Percentiles rank a stretch among this genome's conserved stretches.
Evolutionary conservation across 2,888 invertebrate genomes (phyloP).

Genomic region (Aricia artaxerxes): DNA sequence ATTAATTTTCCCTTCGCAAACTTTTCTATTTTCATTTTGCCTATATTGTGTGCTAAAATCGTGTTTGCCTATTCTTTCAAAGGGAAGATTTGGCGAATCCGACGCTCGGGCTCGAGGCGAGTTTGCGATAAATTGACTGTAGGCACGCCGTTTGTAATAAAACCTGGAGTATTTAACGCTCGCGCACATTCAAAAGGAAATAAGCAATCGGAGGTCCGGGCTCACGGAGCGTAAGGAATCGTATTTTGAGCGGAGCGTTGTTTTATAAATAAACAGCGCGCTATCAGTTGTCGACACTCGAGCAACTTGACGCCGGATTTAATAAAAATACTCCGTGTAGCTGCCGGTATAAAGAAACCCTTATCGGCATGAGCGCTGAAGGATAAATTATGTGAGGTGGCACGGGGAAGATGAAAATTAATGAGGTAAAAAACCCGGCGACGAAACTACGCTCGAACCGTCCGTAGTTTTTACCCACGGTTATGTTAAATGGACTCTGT

Average conservation of each 20-base stretch:
- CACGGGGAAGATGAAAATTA: conserved; percentile 77
- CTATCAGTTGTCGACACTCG: conserved; percentile 76
- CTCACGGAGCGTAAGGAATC: conserved; percentile 53
- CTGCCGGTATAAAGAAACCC: conserved; percentile 62
- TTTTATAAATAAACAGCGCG: conserved; percentile 76
- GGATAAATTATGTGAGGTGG: conserved; percentile 75
- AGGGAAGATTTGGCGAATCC: conserved; percentile 29
- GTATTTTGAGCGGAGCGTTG: conserved; percentile 67
- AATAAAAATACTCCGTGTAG: conserved; percentile 65
- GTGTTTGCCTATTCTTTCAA: conserved; percentile 29
- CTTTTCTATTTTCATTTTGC: conserved; percentile 13
- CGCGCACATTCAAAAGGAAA: conserved; percentile 40
- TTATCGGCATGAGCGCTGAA: conserved; percentile 77
- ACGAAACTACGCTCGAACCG: conserved; percentile 43
- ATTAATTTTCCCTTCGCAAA: conserved; percentile 11
- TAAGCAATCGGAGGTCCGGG: conserved; percentile 40
- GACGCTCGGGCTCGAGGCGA: conserved; percentile 36
- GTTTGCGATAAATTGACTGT: conserved; percentile 45
- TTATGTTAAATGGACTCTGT: conserved; percentile 34
- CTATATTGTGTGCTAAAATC: conserved; percentile 22
- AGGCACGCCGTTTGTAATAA: conserved; percentile 43
- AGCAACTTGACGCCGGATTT: conserved; percentile 69
- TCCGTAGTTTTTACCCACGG: conserved; percentile 40
- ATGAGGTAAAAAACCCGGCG: conserved; percentile 70
- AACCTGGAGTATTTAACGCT: conserved; percentile 43